Base-by-base conservation (phyloP, 2,113 vertebrate species). In the Hippopotamus amphibius region DNA sequence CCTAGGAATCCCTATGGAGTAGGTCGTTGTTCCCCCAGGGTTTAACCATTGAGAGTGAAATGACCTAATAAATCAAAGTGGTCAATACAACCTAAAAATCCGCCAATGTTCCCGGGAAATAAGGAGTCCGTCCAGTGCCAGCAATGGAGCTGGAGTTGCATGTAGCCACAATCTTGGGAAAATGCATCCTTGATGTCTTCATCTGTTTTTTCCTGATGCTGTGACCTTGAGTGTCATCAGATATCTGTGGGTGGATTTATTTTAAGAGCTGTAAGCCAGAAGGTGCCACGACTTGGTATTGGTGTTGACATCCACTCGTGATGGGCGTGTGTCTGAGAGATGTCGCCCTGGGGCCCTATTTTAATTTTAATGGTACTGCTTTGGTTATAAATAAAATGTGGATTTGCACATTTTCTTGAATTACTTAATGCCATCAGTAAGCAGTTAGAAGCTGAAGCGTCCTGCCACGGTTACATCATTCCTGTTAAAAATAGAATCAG, bases 401-500 rank as follows among this genome's bases (percentile, higher is more conserved):
- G 21, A 41, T 24, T 43, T 59, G 46, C 30, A 26, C 72, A n/a
- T 85, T 93, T 93, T 85, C 79, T 74, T 4, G 0, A 55, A 24
- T 74, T 55, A 26, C 53, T 63, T 76, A 50, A 65, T 3, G 30
- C 3, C 43, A 12, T 68, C n/a, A 46, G 63, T 37, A 48, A 93
- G 68, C 53, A 37, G 33, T 4, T 10, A 17, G 74, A 63, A 43
- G 5, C 81, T 7, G 6, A 37, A 10, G 37, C 22, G 0, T 21
- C 63, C 41, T 1, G 30, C 19, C 68, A 26, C 3, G 1, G 10
- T 82, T 24, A 63, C 24, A n/a, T 76, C 28, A 33, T 30, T 77
- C 57, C 63, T 81, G 86, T 95, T 93, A 68, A 83, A 96, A 89
- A 79, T 19, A 81, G 68, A 84, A 90, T 76, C 63, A 80, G 74